Conservation (phyloP, 2,888 invertebrate species). For the Azorinus chamasolen region DNA sequence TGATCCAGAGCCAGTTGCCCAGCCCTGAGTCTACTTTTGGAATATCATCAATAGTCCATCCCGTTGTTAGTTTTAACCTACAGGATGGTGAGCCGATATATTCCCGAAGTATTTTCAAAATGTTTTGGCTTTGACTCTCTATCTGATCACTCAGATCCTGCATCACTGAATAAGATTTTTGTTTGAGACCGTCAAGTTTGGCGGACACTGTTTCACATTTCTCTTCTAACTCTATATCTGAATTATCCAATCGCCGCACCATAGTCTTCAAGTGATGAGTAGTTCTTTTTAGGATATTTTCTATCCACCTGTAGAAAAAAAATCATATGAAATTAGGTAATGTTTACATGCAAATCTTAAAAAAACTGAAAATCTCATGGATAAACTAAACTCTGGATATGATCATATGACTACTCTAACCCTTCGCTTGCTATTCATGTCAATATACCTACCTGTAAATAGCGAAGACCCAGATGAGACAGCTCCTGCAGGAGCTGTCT, state of each 20-base stretch:
- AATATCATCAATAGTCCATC: constrained; percentile 58
- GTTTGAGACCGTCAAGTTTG: constrained; percentile 59
- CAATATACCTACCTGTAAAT: too few species aligned
- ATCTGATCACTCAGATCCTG: constrained; percentile 43
- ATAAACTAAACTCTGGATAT: too few species aligned
- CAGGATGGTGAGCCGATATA: constrained; percentile 38
- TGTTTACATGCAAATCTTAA: too few species aligned
- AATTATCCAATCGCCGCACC: constrained; percentile 65
- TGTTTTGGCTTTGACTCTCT: constrained; percentile 36
- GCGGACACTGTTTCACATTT: constrained; percentile 52
- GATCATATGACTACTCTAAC: too few species aligned
- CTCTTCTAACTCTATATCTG: constrained; percentile 68
- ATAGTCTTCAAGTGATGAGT: constrained; percentile 69
- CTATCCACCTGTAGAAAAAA: constrained; percentile 74
- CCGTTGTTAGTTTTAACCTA: constrained; percentile 37
- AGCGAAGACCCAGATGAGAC: too few species aligned
- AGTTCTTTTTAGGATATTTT: constrained; percentile 68
- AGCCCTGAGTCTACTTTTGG: constrained; percentile 51
- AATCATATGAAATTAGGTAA: too few species aligned
- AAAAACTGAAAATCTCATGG: too few species aligned
- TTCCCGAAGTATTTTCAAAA: constrained; percentile 36
- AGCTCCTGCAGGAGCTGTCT: too few species aligned
- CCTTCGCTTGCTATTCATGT: too few species aligned
- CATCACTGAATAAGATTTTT: constrained; percentile 53
- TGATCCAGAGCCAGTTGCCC: constrained; percentile 59